These are phyloP conservation scores for Parauchenoglanis punctatus DNA, from an alignment of 2,797 vertebrate species.

Conservation along the genomic window DNA sequence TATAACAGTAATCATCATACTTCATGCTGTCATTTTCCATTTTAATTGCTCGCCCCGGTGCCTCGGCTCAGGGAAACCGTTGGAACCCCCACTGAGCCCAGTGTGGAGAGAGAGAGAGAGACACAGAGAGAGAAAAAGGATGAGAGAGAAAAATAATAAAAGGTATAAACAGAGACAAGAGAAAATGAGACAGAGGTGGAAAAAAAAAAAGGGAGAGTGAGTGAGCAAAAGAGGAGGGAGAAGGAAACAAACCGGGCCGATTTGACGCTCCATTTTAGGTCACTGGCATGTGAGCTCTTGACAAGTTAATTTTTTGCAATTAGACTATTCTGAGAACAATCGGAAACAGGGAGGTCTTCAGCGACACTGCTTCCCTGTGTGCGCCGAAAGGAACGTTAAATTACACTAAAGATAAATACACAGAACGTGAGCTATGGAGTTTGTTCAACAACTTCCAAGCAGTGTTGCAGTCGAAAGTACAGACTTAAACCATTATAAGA, in stretches of 20 bases:
- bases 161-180: slow-evolving; percentile 40
- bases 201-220: slow-evolving; percentile 62
- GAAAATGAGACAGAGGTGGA: slow-evolving; percentile 40
- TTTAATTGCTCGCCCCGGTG: slow-evolving; percentile 89
- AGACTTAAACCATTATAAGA: slow-evolving; percentile 5
- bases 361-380: slow-evolving; percentile 65
- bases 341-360: slow-evolving; percentile 76
- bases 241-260: slow-evolving; percentile 61
- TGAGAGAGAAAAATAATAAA: slow-evolving; percentile 34
- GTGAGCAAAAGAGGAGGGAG: slow-evolving; percentile 27
- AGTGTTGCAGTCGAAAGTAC: not conserved
- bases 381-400: slow-evolving; percentile 51
- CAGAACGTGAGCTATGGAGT: slow-evolving; percentile 45
- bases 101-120: slow-evolving; percentile 68
- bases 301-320: slow-evolving; percentile 93
- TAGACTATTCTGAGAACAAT: slow-evolving; percentile 82
- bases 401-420: slow-evolving; percentile 59
- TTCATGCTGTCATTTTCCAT: slow-evolving; percentile 92
- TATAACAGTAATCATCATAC: slow-evolving; percentile 90
- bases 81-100: slow-evolving; percentile 84
- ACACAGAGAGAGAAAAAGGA: slow-evolving; percentile 37
- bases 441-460: slow-evolving; percentile 47
- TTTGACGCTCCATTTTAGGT: slow-evolving; percentile 79
- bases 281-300: slow-evolving; percentile 82
- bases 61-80: slow-evolving; percentile 86